Base-by-base conservation (phyloP, 37 sponge, comb jelly and placozoan genomes). In the Eunapius fragilis region DNA sequence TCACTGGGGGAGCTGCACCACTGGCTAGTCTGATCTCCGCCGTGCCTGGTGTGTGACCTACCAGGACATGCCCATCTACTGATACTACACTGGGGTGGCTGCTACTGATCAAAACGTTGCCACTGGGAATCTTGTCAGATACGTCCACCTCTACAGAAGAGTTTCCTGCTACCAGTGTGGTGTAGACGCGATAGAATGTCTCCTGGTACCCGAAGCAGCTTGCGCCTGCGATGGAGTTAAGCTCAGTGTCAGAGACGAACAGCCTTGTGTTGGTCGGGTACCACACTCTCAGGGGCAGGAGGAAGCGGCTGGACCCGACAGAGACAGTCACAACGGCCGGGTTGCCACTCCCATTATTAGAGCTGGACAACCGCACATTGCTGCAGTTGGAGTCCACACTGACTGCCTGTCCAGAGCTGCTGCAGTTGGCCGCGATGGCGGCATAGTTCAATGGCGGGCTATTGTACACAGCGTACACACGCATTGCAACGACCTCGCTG, bases 281-380 rank as follows among this genome's bases (percentile, higher is more conserved):
- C 91, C 91, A 91, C 2, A 87, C 58, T 73, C 75, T 77, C 49
- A 91, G 47, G 3, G 91, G 87, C n/a, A 91, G 72, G 26, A 28
- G 22, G 84, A 87, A 91, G 19, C 27, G 24, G 0, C 12, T 35
- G 19, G 70, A 68, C 25, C 34, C 23, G 0, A 35, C 13, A 3
- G 25, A 23, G 71, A 81, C 75, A 2, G 11, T 75, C 28, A 90
- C 70, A 0, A 14, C 26, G 13, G 85, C 34, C 25, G 9, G 38
- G 4, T 37, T 76, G 25, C 67, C 85, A 33, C 32, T 3, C 41
- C 58, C 27, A 19, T 11, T 19, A 19, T 58, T 58, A 19, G 58
- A 19, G 1, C 58, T 58, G 7, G 58, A 58, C 58, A 58, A 17
- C 17, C 58, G 58, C 58, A 58, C 19, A 32, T 35, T n/a, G n/a